These are phyloP conservation scores for Hypotaenidia okinawae DNA, from an alignment of 2,797 vertebrate genomes.

Conservation along the genomic window DNA sequence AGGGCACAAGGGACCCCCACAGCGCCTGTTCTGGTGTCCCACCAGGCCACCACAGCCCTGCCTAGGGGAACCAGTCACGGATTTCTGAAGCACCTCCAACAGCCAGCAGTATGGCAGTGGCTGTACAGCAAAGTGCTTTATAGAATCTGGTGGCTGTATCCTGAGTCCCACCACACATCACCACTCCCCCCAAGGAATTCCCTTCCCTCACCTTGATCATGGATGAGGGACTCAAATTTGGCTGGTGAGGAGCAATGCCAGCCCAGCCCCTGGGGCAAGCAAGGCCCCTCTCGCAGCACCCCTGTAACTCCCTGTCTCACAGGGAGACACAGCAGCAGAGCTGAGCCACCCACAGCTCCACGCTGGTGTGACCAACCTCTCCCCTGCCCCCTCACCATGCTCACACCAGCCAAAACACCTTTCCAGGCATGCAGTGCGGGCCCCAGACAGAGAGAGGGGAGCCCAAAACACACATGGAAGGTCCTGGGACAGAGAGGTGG, in stretches of 20 bases:
- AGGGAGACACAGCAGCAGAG: not conserved
- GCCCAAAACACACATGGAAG: not conserved
- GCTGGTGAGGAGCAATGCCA: not conserved
- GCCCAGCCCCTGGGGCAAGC: accelerated
- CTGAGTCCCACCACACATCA: no score
- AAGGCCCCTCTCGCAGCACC: accelerated
- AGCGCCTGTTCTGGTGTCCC: not conserved
- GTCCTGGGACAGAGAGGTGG: not conserved
- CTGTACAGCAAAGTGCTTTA: no score
- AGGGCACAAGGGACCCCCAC: not conserved
- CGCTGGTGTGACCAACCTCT: not conserved
- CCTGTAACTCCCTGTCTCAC: not conserved
- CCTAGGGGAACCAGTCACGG: no score
- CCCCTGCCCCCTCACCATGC: accelerated
- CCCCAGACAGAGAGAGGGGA: not conserved
- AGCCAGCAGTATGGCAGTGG: no score
- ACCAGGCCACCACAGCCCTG: not conserved
- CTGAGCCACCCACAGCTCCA: not conserved
- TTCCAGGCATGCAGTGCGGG: accelerated
- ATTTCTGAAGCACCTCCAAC: no score
- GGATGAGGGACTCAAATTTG: no score
- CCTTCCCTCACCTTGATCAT: no score
- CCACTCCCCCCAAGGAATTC: no score
- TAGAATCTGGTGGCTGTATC: no score
- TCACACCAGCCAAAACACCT: not conserved